Evolutionary conservation across 2,797 vertebrate species (phyloP).

Genomic region (Schizopygopsis pylzovi): DNA sequence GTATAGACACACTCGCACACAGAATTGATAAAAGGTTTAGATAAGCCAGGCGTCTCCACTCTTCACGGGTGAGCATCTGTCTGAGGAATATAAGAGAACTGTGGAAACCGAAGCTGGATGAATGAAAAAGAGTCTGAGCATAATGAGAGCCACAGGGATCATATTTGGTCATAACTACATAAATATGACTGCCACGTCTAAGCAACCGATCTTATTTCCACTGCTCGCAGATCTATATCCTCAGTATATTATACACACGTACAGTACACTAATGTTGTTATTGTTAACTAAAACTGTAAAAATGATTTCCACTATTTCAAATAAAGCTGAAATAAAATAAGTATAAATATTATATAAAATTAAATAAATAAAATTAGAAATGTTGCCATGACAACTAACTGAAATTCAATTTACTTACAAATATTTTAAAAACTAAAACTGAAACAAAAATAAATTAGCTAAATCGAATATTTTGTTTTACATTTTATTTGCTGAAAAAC

Average conservation of each 20-base stretch:
- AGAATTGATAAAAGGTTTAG: constrained; percentile 31
- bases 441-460: neutral
- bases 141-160: constrained; percentile 46
- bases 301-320: neutral
- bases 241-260: neutral
- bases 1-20: neutral
- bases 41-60: constrained; percentile 14
- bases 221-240: neutral
- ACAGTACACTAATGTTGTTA: neutral
- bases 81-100: constrained; percentile 29
- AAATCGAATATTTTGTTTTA: neutral
- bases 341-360: neutral
- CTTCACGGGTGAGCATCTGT: constrained; percentile 8
- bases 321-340: neutral
- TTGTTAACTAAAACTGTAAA: neutral
- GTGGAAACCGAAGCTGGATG: constrained; percentile 28
- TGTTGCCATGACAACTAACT: neutral
- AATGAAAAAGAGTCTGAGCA: constrained; percentile 14
- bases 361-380: neutral
- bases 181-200: constrained; percentile 23
- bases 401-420: neutral
- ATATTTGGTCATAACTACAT: constrained; percentile 38
- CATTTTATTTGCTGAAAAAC: neutral
- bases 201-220: neutral
- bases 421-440: neutral